Percentiles rank a stretch among this genome's conserved stretches.
Conservation (phyloP, 2,888 invertebrate species). For the Ceramica pisi region DNA sequence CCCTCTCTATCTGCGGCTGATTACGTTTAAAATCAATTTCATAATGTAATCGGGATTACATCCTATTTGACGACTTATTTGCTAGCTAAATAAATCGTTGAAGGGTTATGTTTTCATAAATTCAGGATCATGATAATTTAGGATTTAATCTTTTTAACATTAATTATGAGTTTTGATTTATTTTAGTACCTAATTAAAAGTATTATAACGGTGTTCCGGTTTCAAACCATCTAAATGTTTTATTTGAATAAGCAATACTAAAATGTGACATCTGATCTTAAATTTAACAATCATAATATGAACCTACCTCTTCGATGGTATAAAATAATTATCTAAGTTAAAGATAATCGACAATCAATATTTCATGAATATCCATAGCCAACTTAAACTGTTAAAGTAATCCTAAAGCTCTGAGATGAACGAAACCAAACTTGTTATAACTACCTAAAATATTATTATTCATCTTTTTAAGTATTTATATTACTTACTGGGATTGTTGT, state of each 20-base stretch:
- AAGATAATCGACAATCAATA: conserved; percentile 49
- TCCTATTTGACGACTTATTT: conserved; percentile 38
- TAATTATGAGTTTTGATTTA: neutral
- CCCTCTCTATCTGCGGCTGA: conserved; percentile 43
- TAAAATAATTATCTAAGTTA: conserved; percentile 3
- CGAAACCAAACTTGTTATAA: conserved; percentile 56
- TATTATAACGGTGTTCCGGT: neutral
- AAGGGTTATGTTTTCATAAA: conserved; percentile 9
- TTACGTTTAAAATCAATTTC: conserved; percentile 52
- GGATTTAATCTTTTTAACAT: neutral
- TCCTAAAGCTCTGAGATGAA: conserved; percentile 48
- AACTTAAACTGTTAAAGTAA: conserved; percentile 38
- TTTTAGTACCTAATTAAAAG: neutral
- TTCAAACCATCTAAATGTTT: too few species aligned
- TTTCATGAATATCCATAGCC: conserved; percentile 47
- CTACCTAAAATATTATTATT: conserved; percentile 43
- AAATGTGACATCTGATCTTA: neutral
- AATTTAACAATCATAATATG: neutral
- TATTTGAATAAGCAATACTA: neutral
- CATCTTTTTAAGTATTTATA: conserved; percentile 19
- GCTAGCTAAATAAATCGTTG: conserved; percentile 21
- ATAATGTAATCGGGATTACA: conserved; percentile 44
- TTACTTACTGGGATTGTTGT: conserved; percentile 15
- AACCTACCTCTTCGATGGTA: neutral
- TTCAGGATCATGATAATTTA: neutral